Evolutionary conservation across 2,797 vertebrate species (phyloP).

Genomic region (Helarctos malayanus): DNA sequence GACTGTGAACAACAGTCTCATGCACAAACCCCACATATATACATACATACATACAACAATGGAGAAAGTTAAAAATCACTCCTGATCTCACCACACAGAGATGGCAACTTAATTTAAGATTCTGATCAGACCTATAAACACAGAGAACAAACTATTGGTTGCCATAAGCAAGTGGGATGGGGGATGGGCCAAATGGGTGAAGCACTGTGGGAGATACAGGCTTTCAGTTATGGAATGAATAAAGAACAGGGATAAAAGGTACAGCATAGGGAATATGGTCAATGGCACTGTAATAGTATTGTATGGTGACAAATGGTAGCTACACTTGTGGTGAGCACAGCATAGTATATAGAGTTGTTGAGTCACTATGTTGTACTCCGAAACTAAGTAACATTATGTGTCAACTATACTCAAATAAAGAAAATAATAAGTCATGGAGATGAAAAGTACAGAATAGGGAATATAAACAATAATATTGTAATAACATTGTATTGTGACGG

Average conservation of each 20-base stretch:
- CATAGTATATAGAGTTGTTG: background rate
- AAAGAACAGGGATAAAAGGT: background rate
- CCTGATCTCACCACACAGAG: background rate
- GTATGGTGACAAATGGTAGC: background rate
- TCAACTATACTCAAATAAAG: background rate
- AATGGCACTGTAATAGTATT: background rate
- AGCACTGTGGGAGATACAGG: background rate
- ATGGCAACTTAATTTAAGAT: slow-evolving; percentile 23
- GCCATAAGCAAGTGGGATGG: background rate
- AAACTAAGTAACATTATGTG: background rate
- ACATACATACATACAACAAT: background rate
- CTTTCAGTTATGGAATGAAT: background rate
- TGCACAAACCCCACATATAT: background rate
- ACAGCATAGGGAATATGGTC: background rate
- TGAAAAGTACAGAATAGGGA: background rate
- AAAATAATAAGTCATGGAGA: background rate
- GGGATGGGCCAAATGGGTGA: background rate
- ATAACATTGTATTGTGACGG: background rate
- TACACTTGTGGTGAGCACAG: background rate
- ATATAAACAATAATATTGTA: background rate
- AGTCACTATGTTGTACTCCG: background rate
- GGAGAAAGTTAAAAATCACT: slow-evolving; percentile 7
- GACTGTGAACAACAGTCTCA: background rate
- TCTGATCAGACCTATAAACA: background rate
- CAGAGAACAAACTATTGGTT: background rate